Evolutionary conservation across 2,888 invertebrate genomes (phyloP), one percentile per base, ranked within the genome.

Genomic region (Meteorus cinctellus): DNA sequence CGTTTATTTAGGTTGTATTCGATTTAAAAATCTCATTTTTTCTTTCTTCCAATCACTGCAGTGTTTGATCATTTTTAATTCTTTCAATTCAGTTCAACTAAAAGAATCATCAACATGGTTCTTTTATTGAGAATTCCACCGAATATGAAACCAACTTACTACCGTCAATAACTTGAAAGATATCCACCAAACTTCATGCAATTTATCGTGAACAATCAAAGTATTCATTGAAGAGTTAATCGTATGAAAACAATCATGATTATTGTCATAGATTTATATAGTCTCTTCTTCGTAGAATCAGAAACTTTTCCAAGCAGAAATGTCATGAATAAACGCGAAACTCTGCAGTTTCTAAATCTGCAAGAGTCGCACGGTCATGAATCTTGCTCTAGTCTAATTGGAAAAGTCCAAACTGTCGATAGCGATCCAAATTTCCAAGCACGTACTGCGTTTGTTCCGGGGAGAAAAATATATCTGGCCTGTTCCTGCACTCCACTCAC

Each of bases 341-440:
- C 24, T 62, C 45, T 14, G 51, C 77, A 72, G 68, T 77, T 75
- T 77, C 72, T 72, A 75, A 77, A 72, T 77, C 75, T 75, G 66
- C 68, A 75, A 73, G 36, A 74, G 68, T 70, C 76, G 69, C 66
- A 70, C 71, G 69, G 77, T 79, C 80, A 82, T 84, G 84, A 85
- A 84, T 85, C 85, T 83, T 75, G 72, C 80, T 80, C 78, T 70
- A 74, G 81, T 78, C 82, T 85, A 85, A 85, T 85, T 85, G 85
- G 83, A 85, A 85, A 85, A 85, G 82, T 85, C 83, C 81, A 79
- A 80, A 77, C 79, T 81, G 81, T 81, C 81, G 75, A 81, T 81
- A 79, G 78, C 75, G 69, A 81, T 81, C 79, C 74, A 79, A 81
- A 78, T 81, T 81, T 81, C 81, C 79, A 76, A 72, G 79, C 81